phyloP scores from a whole-genome alignment of 2,888 invertebrate species.

The Parthenolecanium corni region DNA sequence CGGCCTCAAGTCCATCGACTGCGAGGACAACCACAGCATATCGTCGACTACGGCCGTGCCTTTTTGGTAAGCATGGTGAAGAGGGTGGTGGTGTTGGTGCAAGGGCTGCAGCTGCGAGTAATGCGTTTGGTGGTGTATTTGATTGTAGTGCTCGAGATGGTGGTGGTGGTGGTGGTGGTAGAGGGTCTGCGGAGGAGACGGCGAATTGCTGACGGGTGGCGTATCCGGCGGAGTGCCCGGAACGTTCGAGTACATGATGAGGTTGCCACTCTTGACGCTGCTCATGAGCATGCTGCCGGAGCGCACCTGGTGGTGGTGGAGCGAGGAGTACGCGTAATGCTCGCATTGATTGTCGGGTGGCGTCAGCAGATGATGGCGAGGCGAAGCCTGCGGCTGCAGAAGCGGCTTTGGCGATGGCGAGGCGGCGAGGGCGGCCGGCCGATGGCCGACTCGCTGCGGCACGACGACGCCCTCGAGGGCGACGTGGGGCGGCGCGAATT shows the following conservation, averaged over 20 bases:
- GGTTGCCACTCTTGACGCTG: conserved; percentile 35
- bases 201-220: conserved; percentile 54
- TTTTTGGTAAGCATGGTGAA: neutral
- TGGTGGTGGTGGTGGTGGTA: conserved; percentile 7
- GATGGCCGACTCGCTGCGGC: conserved; percentile 20
- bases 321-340: conserved; percentile 45
- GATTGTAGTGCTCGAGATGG: neutral
- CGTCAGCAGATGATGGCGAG: conserved; percentile 34
- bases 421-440: conserved; percentile 26
- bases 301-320: conserved; percentile 40
- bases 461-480: conserved; percentile 5
- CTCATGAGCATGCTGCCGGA: conserved; percentile 39
- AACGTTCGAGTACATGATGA: conserved; percentile 39
- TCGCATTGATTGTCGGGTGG: conserved; percentile 44
- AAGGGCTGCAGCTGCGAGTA: conserved; percentile 32
- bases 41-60: conserved; percentile 40
- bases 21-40: conserved; percentile 61
- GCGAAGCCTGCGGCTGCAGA: conserved; percentile 38
- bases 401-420: conserved; percentile 31
- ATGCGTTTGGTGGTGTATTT: conserved; percentile 32
- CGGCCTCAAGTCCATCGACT: conserved; percentile 42
- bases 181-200: conserved; percentile 35
- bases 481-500: too few relatives aligned
- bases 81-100: conserved; percentile 22
- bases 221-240: conserved; percentile 80